These are phyloP conservation scores for Folsomia manolachei DNA, from an alignment of 2,888 invertebrate species.

Conservation along the genomic window DNA sequence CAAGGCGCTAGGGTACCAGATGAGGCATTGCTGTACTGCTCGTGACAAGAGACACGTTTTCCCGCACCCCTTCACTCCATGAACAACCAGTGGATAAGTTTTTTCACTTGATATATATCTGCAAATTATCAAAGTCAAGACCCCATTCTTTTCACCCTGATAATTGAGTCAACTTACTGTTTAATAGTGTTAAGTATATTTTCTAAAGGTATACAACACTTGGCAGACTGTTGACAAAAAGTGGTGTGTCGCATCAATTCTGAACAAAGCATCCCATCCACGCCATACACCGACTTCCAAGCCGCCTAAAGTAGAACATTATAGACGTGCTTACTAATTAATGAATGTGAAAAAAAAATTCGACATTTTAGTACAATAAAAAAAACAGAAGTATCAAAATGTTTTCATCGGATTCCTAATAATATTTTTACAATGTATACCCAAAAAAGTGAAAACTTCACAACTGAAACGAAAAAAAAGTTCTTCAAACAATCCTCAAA, in stretches of 20 bases:
- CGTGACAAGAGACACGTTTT: constrained; percentile 77
- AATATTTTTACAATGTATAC: too few relatives aligned
- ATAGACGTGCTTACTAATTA: too few relatives aligned
- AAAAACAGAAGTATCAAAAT: too few relatives aligned
- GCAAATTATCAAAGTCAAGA: constrained; percentile 46
- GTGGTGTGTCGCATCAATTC: constrained; percentile 70
- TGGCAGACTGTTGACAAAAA: constrained; percentile 68
- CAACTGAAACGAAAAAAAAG: too few relatives aligned
- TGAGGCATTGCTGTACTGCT: constrained; percentile 69
- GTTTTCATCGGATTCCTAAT: too few relatives aligned
- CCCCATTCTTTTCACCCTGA: not conserved
- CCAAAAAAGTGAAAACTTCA: too few relatives aligned
- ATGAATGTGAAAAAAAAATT: too few relatives aligned
- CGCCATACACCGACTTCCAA: constrained; percentile 63
- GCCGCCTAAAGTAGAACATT: constrained; percentile 53
- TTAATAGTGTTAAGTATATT: constrained; percentile 66
- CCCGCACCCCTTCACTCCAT: constrained; percentile 77
- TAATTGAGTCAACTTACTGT: constrained; percentile 58
- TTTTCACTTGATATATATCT: constrained; percentile 67
- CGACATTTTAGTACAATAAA: too few relatives aligned
- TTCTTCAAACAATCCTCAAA: too few relatives aligned
- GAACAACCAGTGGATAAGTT: constrained; percentile 66
- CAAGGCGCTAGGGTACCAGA: constrained; percentile 53
- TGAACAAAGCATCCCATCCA: constrained; percentile 62
- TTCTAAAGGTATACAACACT: constrained; percentile 69